A percentile compares a stretch with the other conserved stretches of the same genome.
These are phyloP conservation scores for Thysanoteuthis rhombus DNA, from an alignment of 2,888 invertebrate genomes.

Conservation along the genomic window DNA sequence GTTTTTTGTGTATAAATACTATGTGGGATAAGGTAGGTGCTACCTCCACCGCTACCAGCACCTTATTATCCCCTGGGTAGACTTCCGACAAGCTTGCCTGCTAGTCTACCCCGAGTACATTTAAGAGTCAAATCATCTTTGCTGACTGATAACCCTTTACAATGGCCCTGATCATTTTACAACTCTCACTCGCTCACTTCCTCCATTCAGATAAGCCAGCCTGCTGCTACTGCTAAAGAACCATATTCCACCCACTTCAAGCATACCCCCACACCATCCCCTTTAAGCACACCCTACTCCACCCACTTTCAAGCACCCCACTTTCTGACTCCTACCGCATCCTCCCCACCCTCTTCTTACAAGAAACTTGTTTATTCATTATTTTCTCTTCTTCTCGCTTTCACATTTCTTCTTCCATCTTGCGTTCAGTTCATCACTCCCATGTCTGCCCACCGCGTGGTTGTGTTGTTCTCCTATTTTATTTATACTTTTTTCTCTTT, in stretches of 20 bases:
- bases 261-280: no score
- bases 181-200: not conserved
- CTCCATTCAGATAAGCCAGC: constrained; percentile 16
- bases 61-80: not conserved
- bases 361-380: not conserved
- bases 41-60: not conserved
- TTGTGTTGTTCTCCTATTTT: not conserved
- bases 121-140: not conserved
- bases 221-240: constrained; percentile 14
- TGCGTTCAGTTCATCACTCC: not conserved
- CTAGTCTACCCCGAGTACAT: not conserved
- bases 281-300: no score
- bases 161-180: constrained; percentile 25
- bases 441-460: not conserved
- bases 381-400: not conserved
- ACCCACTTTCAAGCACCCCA: not conserved
- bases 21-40: not conserved
- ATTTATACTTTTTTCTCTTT: not conserved
- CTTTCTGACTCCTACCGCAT: not conserved
- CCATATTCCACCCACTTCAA: not conserved
- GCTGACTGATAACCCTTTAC: constrained; percentile 26
- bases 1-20: no score
- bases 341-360: not conserved
- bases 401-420: constrained; percentile 1
- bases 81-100: not conserved